Conservation (phyloP, 2,113 vertebrate species). For the Rhagologus leucostigma region DNA sequence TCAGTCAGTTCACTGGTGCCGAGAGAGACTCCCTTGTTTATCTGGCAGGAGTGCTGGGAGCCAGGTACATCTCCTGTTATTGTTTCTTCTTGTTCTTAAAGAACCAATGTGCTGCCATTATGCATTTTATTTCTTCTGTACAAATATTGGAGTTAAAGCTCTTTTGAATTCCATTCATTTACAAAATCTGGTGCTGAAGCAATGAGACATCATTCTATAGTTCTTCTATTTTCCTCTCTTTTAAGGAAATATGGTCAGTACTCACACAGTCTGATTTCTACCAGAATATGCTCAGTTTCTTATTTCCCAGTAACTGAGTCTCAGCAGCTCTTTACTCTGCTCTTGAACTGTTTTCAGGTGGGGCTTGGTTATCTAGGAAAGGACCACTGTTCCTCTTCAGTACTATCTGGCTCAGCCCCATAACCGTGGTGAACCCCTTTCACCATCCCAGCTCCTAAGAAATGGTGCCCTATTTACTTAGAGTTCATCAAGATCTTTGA, state of each 20-base stretch:
- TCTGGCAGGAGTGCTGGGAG: slow-evolving; percentile 87
- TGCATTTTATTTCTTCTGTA: background rate
- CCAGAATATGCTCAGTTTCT: fast-evolving
- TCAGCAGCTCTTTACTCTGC: background rate
- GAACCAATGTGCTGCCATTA: background rate
- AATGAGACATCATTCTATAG: background rate
- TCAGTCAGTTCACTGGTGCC: slow-evolving; percentile 91
- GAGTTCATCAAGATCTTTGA: background rate
- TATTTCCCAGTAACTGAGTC: background rate
- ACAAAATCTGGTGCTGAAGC: background rate
- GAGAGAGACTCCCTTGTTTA: slow-evolving; percentile 90
- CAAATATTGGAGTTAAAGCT: background rate
- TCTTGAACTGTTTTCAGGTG: background rate
- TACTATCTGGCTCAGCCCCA: background rate
- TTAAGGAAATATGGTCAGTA: background rate
- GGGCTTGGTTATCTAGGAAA: background rate
- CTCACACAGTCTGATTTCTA: background rate
- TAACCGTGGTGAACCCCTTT: background rate
- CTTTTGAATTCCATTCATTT: background rate
- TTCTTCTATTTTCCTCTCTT: background rate
- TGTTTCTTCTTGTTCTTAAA: background rate
- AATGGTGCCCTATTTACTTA: background rate
- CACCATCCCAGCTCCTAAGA: background rate
- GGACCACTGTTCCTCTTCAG: background rate
- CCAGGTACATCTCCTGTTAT: slow-evolving; percentile 74